phyloP scores from a whole-genome alignment of 2,797 vertebrate genomes.

The Huso huso region DNA sequence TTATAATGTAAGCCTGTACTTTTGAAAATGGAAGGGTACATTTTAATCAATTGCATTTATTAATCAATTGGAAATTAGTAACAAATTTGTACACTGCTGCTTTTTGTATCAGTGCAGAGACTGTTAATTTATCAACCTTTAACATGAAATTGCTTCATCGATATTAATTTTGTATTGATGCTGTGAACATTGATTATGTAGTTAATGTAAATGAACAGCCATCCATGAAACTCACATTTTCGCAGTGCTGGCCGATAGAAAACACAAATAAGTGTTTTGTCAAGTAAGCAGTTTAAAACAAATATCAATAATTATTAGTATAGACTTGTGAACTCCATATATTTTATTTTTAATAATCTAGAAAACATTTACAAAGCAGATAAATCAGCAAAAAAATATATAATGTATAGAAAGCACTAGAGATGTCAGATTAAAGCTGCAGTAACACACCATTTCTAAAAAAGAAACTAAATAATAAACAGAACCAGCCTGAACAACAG shows the following conservation, averaged over 20 bases:
- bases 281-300: not conserved
- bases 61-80: not conserved
- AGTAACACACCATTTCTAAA: no score
- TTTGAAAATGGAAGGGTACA: no score
- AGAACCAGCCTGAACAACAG: no score
- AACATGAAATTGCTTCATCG: not conserved
- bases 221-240: not conserved
- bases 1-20: no score
- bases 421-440: no score
- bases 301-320: not conserved
- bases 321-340: not conserved
- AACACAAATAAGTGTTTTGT: constrained; percentile 3
- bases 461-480: no score
- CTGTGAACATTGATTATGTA: not conserved
- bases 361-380: no score
- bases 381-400: no score
- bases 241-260: not conserved
- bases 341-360: not conserved
- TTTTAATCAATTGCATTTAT: no score
- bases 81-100: no score
- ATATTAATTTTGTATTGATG: not conserved
- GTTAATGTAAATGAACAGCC: not conserved
- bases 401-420: no score
- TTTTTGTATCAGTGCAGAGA: not conserved
- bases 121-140: not conserved